Evolutionary conservation across 2,797 vertebrate genomes (phyloP).

Genomic region (Chlorospingus flavigularis): DNA sequence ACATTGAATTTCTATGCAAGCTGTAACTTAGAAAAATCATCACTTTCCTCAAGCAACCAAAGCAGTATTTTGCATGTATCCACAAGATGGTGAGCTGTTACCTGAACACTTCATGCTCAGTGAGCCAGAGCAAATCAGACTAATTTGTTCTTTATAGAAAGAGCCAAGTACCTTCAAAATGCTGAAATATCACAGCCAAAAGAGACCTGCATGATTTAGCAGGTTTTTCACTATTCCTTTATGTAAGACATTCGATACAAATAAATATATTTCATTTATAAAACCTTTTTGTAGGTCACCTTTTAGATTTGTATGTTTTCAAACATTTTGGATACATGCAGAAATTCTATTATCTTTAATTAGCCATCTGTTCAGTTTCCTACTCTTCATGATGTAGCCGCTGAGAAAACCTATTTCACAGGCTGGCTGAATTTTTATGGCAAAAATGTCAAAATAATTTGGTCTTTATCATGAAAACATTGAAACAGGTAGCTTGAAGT

Average conservation of each 20-base stretch:
- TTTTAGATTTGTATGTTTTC: conserved; percentile 12
- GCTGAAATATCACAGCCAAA: neutral
- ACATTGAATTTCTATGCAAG: neutral
- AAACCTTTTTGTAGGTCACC: neutral
- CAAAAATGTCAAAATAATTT: neutral
- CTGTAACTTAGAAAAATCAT: neutral
- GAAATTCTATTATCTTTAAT: conserved; percentile 1
- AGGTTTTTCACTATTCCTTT: neutral
- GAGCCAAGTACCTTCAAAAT: neutral
- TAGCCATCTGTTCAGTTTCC: conserved; percentile 1
- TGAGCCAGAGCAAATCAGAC: neutral
- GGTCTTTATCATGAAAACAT: neutral
- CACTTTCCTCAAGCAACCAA: neutral
- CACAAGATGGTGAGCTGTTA: conserved; percentile 3
- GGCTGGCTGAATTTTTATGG: neutral
- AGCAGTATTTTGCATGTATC: neutral
- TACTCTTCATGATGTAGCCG: neutral
- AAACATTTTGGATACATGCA: neutral
- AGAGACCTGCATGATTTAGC: neutral
- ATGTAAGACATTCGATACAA: neutral
- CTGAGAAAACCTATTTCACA: neutral
- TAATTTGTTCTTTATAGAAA: neutral
- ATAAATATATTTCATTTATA: neutral
- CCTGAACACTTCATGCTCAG: neutral
- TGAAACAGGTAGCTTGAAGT: neutral